Evolutionary conservation across 2,888 invertebrate genomes (phyloP).

Genomic region (Operophtera brumata): DNA sequence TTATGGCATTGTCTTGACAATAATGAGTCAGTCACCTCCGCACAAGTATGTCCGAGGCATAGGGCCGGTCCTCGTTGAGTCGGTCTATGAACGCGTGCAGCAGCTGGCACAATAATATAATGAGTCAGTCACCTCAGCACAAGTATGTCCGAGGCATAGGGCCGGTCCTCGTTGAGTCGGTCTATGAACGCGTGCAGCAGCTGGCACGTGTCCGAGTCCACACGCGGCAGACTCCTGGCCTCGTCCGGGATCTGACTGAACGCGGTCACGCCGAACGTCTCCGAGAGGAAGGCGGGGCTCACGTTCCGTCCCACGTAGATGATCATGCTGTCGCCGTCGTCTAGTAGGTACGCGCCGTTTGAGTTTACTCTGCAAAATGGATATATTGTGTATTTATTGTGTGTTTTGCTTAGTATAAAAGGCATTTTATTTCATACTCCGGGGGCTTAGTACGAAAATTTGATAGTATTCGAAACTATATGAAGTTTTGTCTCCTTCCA

Average conservation of each 20-base stretch:
- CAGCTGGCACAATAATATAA: constrained; percentile 79
- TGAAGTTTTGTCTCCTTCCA: no score
- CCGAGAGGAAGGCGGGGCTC: constrained; percentile 86
- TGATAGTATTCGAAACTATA: no score
- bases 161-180: constrained; percentile 91
- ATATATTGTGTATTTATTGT: no score
- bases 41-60: constrained; percentile 87
- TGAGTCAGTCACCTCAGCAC: constrained; percentile 86
- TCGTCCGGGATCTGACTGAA: constrained; percentile 89
- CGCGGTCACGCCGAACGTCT: constrained; percentile 88
- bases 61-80: constrained; percentile 93
- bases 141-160: constrained; percentile 88
- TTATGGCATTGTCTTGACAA: no score
- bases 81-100: constrained; percentile 90
- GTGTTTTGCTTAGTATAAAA: no score
- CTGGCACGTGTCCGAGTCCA: constrained; percentile 87
- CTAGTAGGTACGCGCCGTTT: constrained; percentile 94
- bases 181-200: constrained; percentile 89
- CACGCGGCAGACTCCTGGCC: constrained; percentile 87
- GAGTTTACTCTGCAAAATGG: constrained; percentile 80
- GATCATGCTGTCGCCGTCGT: constrained; percentile 90
- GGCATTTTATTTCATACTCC: no score
- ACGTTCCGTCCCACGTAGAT: constrained; percentile 92
- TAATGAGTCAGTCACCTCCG: no score
- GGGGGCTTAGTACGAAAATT: no score